A percentile compares a stretch with the other conserved stretches of the same genome.
phyloP scores from a whole-genome alignment of 1,140 invertebrate genomes.

The Vollenhovia emeryi region DNA sequence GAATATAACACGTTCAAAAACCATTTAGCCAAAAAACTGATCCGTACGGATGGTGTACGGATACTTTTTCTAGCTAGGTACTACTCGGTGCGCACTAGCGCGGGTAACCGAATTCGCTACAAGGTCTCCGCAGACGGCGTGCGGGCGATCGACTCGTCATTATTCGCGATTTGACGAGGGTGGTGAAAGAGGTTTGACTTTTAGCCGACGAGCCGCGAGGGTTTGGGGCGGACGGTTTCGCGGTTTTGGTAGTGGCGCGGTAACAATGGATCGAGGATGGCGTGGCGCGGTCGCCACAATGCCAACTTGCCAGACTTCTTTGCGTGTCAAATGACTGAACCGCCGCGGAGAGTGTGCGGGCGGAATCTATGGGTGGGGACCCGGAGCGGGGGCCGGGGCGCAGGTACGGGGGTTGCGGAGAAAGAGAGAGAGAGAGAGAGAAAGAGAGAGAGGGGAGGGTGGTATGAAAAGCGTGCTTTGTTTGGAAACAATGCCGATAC shows the following conservation, averaged over 20 bases:
- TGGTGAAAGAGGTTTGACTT: constrained; percentile 59
- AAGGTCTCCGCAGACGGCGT: constrained; percentile 28
- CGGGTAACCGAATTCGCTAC: too few species aligned
- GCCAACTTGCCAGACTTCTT: constrained; percentile 84
- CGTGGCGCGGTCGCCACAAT: constrained; percentile 80
- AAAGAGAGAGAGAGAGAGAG: constrained; percentile 56
- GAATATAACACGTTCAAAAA: too few species aligned
- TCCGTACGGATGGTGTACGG: too few species aligned
- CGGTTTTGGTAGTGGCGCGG: constrained; percentile 80
- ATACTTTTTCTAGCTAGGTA: too few species aligned
- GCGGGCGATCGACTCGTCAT: constrained; percentile 52
- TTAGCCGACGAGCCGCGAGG: constrained; percentile 41
- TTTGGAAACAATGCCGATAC: constrained; percentile 86
- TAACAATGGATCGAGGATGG: constrained; percentile 81
- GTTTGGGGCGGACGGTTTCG: constrained; percentile 54
- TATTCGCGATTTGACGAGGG: constrained; percentile 67
- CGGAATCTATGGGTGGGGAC: constrained; percentile 24
- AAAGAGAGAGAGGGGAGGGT: constrained; percentile 73
- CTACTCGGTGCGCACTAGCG: too few species aligned
- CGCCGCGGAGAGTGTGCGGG: constrained; percentile 79
- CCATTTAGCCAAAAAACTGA: too few species aligned
- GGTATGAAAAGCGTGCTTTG: constrained; percentile 85
- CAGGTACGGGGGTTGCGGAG: constrained; percentile 59
- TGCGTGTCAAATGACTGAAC: constrained; percentile 86
- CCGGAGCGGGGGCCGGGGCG: neutral